Evolutionary conservation across 1,140 invertebrate species (phyloP).

Genomic region (Formica exsecta): DNA sequence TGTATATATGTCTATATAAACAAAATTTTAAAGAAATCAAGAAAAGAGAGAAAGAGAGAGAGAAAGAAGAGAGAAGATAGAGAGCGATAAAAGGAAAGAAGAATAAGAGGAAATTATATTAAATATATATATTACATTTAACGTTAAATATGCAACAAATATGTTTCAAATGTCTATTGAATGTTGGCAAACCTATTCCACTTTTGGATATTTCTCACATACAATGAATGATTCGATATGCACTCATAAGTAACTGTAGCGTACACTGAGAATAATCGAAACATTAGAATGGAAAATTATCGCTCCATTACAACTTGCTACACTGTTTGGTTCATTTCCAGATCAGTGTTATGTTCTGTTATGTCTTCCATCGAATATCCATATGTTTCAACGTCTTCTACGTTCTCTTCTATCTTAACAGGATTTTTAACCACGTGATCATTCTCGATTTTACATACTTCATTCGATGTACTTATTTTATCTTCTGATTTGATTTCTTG

Average conservation of each 20-base stretch:
- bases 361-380: slow-evolving; percentile 53
- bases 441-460: slow-evolving; percentile 25
- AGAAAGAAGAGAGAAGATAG: no score
- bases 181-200: slow-evolving; percentile 66
- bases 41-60: not conserved
- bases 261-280: slow-evolving; percentile 68
- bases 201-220: slow-evolving; percentile 65
- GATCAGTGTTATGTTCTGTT: slow-evolving; percentile 37
- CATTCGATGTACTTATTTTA: slow-evolving; percentile 27
- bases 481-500: slow-evolving; percentile 72
- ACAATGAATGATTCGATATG: slow-evolving; percentile 74
- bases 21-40: not conserved
- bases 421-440: slow-evolving; percentile 9
- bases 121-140: slow-evolving; percentile 6
- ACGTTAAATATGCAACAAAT: slow-evolving; percentile 45
- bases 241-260: slow-evolving; percentile 72
- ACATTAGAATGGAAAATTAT: slow-evolving; percentile 68
- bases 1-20: not conserved
- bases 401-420: slow-evolving; percentile 61
- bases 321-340: slow-evolving; percentile 66
- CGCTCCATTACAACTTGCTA: slow-evolving; percentile 68
- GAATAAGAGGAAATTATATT: not conserved
- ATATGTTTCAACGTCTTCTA: slow-evolving; percentile 55
- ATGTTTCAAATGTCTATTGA: slow-evolving; percentile 40
- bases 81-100: no score